A percentile compares a stretch with the other conserved stretches of the same genome.
Conservation (phyloP, 2,888 invertebrate species). For the Camptogramma bilineatum region DNA sequence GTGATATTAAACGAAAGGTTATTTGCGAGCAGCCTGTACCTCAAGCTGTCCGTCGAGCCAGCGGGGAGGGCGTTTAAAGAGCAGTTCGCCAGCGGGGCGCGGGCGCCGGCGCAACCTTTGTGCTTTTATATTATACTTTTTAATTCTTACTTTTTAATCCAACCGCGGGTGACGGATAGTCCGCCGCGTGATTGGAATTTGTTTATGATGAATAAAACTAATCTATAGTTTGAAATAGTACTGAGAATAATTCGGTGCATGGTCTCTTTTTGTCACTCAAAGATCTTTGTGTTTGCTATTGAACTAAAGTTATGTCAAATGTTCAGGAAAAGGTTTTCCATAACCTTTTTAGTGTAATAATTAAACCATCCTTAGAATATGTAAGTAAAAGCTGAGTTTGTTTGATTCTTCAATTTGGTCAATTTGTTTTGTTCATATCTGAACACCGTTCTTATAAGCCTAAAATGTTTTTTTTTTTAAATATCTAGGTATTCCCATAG, state of each 20-base stretch:
- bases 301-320: not conserved
- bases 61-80: conserved; percentile 73
- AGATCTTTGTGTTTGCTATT: not conserved
- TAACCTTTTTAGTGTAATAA: too few species aligned
- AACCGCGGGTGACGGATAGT: conserved; percentile 46
- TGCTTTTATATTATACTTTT: conserved; percentile 51
- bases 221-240: conserved; percentile 13
- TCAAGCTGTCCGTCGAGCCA: conserved; percentile 57
- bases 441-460: too few species aligned
- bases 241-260: not conserved
- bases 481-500: too few species aligned
- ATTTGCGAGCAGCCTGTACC: conserved; percentile 51
- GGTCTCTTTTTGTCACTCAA: not conserved
- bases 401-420: too few species aligned
- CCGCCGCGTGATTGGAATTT: conserved; percentile 41
- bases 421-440: too few species aligned
- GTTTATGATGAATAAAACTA: conserved; percentile 29
- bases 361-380: too few species aligned
- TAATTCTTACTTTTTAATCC: conserved; percentile 48
- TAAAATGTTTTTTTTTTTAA: too few species aligned
- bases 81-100: conserved; percentile 74
- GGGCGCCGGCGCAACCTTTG: conserved; percentile 81
- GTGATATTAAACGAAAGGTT: too few species aligned
- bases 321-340: not conserved
- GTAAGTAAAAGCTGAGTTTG: too few species aligned